phyloP scores from a whole-genome alignment of 2,113 vertebrate species.

The Vombatus ursinus region DNA sequence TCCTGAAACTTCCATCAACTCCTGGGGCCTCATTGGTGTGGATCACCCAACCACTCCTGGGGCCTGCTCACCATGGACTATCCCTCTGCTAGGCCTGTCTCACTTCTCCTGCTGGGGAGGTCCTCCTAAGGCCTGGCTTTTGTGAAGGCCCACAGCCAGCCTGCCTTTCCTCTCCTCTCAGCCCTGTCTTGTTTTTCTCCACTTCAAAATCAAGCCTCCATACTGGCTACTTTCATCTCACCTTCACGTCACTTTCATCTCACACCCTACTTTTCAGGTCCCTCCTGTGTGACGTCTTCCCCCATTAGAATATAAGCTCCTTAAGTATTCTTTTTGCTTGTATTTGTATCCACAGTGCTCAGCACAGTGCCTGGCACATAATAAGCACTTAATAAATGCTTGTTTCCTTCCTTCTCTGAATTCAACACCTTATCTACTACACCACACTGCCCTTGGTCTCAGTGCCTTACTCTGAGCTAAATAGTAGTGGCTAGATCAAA shows the following conservation, averaged over 20 bases:
- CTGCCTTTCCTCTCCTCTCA: not conserved
- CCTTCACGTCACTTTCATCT: not conserved
- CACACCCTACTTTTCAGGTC: not conserved
- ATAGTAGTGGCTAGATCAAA: not conserved
- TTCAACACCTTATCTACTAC: not conserved
- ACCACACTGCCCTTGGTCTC: not conserved
- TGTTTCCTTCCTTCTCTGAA: not conserved
- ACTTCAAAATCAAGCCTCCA: not conserved
- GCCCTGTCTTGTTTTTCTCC: not conserved
- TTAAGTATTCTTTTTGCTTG: not conserved
- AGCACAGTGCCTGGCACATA: not conserved
- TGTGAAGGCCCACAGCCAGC: not conserved
- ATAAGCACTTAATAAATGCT: not conserved
- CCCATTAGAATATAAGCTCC: not conserved
- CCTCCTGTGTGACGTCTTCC: not conserved
- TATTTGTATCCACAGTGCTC: not conserved
- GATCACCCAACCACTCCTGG: not conserved
- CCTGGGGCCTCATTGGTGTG: not conserved
- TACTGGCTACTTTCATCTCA: not conserved
- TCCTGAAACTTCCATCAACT: not conserved
- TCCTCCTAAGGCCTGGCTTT: not conserved
- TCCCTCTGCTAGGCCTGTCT: not conserved
- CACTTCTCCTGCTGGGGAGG: not conserved
- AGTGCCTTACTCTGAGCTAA: not conserved
- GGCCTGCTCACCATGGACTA: not conserved